phyloP scores from a whole-genome alignment of 2,113 vertebrate genomes.

The Picathartes gymnocephalus region DNA sequence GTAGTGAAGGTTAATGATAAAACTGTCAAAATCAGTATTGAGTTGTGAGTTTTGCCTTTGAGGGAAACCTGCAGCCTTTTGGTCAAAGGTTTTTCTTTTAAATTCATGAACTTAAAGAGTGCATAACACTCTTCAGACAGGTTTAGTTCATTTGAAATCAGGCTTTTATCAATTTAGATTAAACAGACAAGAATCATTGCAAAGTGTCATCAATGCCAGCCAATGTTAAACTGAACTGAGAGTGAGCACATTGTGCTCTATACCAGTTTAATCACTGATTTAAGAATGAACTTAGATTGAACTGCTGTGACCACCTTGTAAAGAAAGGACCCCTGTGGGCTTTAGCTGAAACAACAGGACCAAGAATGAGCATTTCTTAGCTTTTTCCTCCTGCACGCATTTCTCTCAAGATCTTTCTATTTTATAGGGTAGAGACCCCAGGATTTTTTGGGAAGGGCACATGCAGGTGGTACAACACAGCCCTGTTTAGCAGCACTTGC shows the following conservation, averaged over 20 bases:
- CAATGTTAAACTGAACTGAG: background rate
- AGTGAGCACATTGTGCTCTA: background rate
- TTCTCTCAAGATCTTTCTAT: background rate
- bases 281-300: background rate
- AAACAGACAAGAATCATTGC: conserved; percentile 19
- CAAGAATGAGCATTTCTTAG: background rate
- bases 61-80: background rate
- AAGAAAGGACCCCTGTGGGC: background rate
- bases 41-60: background rate
- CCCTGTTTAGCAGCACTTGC: accelerated
- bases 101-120: background rate
- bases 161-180: conserved; percentile 17
- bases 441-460: background rate
- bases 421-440: background rate
- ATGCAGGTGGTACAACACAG: background rate
- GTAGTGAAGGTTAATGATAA: background rate
- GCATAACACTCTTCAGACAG: background rate
- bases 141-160: conserved; percentile 14
- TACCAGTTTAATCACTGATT: background rate
- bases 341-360: background rate
- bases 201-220: background rate
- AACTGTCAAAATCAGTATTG: background rate
- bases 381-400: background rate
- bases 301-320: background rate
- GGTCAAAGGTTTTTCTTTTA: conserved; percentile 9